These are phyloP conservation scores for Astur gentilis DNA, from an alignment of 2,113 vertebrate species.

Conservation along the genomic window DNA sequence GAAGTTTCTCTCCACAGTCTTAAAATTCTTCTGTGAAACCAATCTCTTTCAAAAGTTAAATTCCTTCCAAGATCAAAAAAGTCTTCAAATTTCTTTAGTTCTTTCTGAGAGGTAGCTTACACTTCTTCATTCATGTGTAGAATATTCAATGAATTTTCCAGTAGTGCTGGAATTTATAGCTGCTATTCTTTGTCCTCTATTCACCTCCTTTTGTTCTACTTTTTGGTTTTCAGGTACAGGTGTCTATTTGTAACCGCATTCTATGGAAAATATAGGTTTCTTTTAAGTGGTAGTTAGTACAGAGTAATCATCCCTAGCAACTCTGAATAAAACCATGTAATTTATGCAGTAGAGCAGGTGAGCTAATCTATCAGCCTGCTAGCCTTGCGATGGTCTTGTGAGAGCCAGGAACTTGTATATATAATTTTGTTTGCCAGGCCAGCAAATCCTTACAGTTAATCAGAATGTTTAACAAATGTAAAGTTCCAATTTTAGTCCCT, in stretches of 20 bases:
- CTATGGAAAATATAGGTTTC: not conserved
- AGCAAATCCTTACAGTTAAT: not conserved
- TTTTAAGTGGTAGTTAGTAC: not conserved
- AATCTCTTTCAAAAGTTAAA: not conserved
- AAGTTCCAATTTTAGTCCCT: not conserved
- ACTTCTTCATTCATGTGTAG: not conserved
- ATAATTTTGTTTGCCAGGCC: not conserved
- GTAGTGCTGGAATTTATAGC: not conserved
- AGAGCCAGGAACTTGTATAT: not conserved
- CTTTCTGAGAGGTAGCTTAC: not conserved
- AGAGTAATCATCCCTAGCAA: not conserved
- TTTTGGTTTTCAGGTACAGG: not conserved
- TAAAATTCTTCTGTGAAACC: not conserved
- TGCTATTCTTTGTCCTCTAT: not conserved
- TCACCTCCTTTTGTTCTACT: not conserved
- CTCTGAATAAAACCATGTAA: not conserved
- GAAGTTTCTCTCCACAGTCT: not conserved
- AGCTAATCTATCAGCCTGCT: not conserved
- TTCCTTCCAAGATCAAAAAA: not conserved
- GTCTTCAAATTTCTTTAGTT: not conserved
- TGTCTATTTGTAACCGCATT: not conserved
- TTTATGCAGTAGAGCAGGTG: not conserved
- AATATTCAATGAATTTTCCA: not conserved
- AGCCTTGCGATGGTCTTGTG: not conserved
- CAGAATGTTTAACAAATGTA: not conserved